Evolutionary conservation across 2,797 vertebrate species (phyloP).

Genomic region (Sarcoramphus papa): DNA sequence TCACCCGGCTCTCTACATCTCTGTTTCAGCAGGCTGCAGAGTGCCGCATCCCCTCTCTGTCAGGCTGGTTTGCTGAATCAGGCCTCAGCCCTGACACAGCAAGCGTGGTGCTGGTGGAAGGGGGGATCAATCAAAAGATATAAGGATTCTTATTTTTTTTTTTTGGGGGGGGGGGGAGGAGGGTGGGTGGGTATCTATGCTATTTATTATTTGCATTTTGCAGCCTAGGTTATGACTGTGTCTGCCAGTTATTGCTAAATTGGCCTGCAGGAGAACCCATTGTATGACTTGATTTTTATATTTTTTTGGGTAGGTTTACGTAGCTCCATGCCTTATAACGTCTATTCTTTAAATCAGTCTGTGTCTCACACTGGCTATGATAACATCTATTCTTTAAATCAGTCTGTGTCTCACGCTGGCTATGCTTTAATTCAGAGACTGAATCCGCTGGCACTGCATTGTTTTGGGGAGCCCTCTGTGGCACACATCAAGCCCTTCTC

Average conservation of each 20-base stretch:
- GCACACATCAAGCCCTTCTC: neutral
- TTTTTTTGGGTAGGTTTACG: neutral
- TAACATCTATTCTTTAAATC: no score
- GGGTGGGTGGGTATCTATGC: neutral
- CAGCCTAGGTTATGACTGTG: neutral
- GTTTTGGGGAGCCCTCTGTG: neutral
- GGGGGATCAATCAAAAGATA: neutral
- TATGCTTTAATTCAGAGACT: neutral
- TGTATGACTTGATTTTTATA: neutral
- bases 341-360: neutral
- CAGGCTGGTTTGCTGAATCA: neutral
- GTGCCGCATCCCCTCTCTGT: neutral
- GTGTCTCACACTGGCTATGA: neutral
- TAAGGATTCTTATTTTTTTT: neutral
- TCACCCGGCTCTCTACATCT: neutral
- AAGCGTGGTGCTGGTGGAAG: neutral
- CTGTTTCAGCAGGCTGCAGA: neutral
- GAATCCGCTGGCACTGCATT: rapidly evolving
- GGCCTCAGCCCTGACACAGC: neutral
- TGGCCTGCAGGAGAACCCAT: neutral
- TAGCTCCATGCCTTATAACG: neutral
- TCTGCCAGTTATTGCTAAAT: neutral
- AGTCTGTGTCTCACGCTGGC: no score
- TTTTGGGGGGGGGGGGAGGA: neutral
- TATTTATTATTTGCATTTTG: neutral